Evolutionary conservation across 2,888 invertebrate species (phyloP), one percentile per base, ranked within the genome.

Genomic region (Pristionchus arcanus): DNA sequence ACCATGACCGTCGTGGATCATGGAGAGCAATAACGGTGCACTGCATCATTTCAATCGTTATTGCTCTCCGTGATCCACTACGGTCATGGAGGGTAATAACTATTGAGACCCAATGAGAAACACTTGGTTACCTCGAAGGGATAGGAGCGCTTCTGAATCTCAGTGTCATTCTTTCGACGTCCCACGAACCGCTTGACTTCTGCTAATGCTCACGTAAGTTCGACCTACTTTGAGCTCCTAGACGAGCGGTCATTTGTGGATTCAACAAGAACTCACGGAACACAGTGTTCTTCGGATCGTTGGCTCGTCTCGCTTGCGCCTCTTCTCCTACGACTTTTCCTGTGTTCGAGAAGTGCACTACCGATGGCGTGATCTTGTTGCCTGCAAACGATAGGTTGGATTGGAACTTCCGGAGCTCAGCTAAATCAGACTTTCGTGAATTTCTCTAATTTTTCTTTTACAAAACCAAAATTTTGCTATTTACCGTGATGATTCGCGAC

Each of bases 111-210:
- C n/a, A n/a, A n/a, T n/a, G n/a, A 42, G 42, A 42, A 42, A 42
- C 42, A 9, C 9, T 42, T 3, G 9, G 3, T 19, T 25, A 63
- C 59, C 59, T 63, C 59, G 21, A 74, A 74, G 19, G 74, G 37
- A 37, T 74, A 74, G 7, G 74, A 15, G 34, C 74, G 74, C 19
- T 37, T 74, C 34, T 4, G 13, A 21, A 74, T 74, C 37, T 81
- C 42, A 1, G 34, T n/a, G n/a, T 81, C 81, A 13, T 81, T 49
- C 3, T 0, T n/a, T 11, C n/a, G 9, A n/a, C 49, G 21, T 2
- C 81, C 42, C 81, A 81, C 49, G 37, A 74, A 74, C 3, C 74
- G 74, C 74, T 74, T 74, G 37, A 37, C 4, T 19, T 74, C 74
- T 74, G 49, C 34, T 7, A 49, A 81, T 55, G 55, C 15, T n/a